These are phyloP conservation scores for Drosophila equinoxialis DNA, from an alignment of 1,140 invertebrate genomes.

Conservation along the genomic window DNA sequence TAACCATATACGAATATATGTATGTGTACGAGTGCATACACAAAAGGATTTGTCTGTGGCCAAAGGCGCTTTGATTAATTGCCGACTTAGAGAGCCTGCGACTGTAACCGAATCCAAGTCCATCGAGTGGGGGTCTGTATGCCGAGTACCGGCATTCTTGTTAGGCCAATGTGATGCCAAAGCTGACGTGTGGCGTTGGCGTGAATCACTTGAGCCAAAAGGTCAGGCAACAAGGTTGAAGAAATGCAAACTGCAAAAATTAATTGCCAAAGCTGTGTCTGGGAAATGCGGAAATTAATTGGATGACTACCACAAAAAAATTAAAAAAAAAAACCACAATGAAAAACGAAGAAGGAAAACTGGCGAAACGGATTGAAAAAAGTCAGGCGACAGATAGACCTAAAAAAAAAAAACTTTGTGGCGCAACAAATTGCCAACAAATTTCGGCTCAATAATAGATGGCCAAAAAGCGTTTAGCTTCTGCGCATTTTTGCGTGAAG, in stretches of 20 bases:
- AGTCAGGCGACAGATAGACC: conserved; percentile 10
- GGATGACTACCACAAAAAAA: conserved; percentile 45
- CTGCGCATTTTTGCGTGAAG: conserved; percentile 78
- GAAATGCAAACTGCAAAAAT: conserved; percentile 76
- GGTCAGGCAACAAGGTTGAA: conserved; percentile 78
- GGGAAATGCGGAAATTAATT: conserved; percentile 81
- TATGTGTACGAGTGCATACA: conserved; percentile 35
- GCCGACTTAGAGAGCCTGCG: conserved; percentile 67
- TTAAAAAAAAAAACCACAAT: not conserved
- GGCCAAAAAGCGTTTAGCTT: conserved; percentile 70
- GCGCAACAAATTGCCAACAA: conserved; percentile 77
- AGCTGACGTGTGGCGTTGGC: conserved; percentile 71
- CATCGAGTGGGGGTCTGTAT: not conserved
- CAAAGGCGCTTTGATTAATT: conserved; percentile 79
- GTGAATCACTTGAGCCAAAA: conserved; percentile 78
- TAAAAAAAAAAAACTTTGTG: conserved; percentile 47
- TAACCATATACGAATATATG: conserved; percentile 63
- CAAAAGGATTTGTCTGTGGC: conserved; percentile 77
- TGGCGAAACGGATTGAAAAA: conserved; percentile 7
- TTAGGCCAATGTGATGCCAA: conserved; percentile 57
- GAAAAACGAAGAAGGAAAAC: not conserved
- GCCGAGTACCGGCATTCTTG: conserved; percentile 50
- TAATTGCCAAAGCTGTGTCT: conserved; percentile 74
- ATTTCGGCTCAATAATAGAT: conserved; percentile 72
- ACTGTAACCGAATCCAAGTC: conserved; percentile 4